Conservation (phyloP, 2,797 vertebrate species). For the Sebastes paucispinis region DNA sequence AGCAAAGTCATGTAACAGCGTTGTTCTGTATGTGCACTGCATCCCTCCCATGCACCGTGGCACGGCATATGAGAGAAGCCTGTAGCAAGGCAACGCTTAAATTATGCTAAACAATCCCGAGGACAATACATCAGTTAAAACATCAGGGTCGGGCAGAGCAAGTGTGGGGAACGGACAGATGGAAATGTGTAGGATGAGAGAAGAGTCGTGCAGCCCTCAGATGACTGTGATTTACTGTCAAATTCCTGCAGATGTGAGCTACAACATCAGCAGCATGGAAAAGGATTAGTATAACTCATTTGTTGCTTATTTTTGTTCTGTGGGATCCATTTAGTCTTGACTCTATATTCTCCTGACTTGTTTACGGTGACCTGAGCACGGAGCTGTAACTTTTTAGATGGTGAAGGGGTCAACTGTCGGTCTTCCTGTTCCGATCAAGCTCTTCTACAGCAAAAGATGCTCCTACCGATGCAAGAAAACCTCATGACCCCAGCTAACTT, state of each 20-base stretch:
- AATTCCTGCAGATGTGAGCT: constrained; percentile 27
- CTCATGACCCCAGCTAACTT: constrained; percentile 37
- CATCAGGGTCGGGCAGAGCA: constrained; percentile 8
- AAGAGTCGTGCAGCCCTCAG: neutral
- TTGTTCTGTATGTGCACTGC: constrained; percentile 3
- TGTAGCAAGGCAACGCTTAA: constrained; percentile 10
- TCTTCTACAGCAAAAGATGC: constrained; percentile 6
- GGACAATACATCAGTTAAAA: constrained; percentile 27
- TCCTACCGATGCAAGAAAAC: constrained; percentile 18
- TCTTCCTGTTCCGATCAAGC: constrained; percentile 18
- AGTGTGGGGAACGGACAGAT: constrained; percentile 20
- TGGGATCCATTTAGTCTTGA: neutral
- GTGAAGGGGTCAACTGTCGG: constrained; percentile 10
- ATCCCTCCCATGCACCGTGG: constrained; percentile 23
- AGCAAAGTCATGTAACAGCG: neutral
- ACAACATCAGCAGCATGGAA: neutral
- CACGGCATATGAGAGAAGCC: constrained; percentile 13
- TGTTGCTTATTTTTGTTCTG: neutral
- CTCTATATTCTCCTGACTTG: neutral
- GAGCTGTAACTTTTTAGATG: constrained; percentile 11
- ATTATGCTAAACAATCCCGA: constrained; percentile 43
- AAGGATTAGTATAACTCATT: neutral
- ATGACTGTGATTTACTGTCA: constrained; percentile 24
- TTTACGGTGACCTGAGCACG: neutral
- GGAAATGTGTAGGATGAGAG: constrained; percentile 13